These are phyloP conservation scores for Agrenia bidenticulata DNA, from an alignment of 2,888 invertebrate species.

Conservation along the genomic window DNA sequence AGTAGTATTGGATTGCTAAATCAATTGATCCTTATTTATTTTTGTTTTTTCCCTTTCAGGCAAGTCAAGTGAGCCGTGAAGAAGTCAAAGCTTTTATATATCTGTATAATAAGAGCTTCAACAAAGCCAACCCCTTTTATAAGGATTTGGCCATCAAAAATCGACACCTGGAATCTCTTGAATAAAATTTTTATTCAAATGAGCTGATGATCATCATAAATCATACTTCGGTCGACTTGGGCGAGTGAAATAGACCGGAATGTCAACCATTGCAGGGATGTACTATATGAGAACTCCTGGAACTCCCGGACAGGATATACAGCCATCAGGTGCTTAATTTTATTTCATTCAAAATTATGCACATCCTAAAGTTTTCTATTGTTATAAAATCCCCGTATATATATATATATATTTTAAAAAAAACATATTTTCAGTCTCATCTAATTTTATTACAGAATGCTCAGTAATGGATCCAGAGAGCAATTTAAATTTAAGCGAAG, in stretches of 20 bases:
- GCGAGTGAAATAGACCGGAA: conserved; percentile 26
- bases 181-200: background rate
- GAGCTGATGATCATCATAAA: conserved; percentile 17
- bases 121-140: background rate
- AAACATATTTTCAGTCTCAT: too few species aligned
- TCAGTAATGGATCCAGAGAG: conserved; percentile 51
- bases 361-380: too few species aligned
- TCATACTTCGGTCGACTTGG: conserved; percentile 16
- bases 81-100: background rate
- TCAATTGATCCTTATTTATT: conserved; percentile 2
- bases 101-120: too few species aligned
- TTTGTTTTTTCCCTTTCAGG: background rate
- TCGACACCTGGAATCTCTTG: conserved; percentile 10
- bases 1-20: too few species aligned
- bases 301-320: conserved; percentile 49
- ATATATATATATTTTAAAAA: too few species aligned
- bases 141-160: background rate
- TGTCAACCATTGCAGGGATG: conserved; percentile 53
- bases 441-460: conserved; percentile 42
- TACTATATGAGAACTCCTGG: conserved; percentile 47
- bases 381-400: too few species aligned
- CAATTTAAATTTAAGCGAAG: conserved; percentile 50
- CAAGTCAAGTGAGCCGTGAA: conserved; percentile 10
- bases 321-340: conserved; percentile 28
- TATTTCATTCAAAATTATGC: too few species aligned